Percentiles rank a stretch among this genome's conserved stretches.
phyloP scores from a whole-genome alignment of 2,113 vertebrate species.

The Athene noctua region DNA sequence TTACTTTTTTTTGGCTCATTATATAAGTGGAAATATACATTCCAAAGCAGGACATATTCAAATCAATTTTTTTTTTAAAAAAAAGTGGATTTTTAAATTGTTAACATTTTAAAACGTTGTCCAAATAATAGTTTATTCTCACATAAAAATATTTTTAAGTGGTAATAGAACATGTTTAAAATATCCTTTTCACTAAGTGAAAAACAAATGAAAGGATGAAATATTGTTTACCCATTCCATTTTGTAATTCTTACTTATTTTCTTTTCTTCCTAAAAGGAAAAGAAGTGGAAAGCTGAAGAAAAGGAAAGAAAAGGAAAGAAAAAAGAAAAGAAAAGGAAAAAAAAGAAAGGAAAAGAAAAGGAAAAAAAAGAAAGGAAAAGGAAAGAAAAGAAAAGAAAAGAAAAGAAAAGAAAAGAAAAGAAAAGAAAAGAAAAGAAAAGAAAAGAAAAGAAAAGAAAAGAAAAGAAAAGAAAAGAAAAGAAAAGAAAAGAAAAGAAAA shows the following conservation, averaged over 20 bases:
- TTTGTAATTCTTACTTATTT: neutral
- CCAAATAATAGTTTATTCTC: neutral
- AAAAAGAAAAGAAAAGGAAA: no score
- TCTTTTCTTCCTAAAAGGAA: accelerated
- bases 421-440: neutral
- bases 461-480: no score
- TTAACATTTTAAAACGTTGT: neutral
- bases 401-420: no score
- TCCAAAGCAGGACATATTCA: neutral
- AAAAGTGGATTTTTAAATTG: neutral
- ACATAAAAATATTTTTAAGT: neutral
- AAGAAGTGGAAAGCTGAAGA: neutral
- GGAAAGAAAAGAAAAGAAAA: no score
- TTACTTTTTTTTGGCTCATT: accelerated
- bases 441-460: no score
- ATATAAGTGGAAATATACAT: neutral
- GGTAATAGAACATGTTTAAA: neutral
- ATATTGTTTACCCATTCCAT: neutral
- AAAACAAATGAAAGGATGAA: neutral
- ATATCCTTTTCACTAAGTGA: neutral
- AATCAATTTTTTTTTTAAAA: neutral
- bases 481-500: no score
- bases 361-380: no score
- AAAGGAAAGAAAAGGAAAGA: no score
- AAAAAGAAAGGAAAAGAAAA: no score